Evolutionary conservation across 2,113 vertebrate genomes (phyloP).

Genomic region (Cranoglanis bouderius): DNA sequence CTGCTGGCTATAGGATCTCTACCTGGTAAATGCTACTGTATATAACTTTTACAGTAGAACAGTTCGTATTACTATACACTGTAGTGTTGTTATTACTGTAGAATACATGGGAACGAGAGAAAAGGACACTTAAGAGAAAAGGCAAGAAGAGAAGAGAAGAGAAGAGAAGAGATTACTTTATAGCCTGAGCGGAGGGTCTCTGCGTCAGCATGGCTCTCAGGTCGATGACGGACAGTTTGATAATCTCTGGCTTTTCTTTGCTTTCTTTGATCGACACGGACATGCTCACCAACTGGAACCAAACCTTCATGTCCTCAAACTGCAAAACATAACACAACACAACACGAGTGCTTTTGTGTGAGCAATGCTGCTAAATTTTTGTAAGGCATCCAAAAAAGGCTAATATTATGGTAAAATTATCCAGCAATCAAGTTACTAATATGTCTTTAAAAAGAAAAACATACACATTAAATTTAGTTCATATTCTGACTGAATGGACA

Average conservation of each 20-base stretch:
- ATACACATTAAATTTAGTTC: not conserved
- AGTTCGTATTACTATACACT: not conserved
- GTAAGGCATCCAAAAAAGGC: not conserved
- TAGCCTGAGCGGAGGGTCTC: slow-evolving; percentile 90
- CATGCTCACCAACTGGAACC: slow-evolving; percentile 86
- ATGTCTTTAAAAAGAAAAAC: not conserved
- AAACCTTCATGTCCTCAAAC: slow-evolving; percentile 93
- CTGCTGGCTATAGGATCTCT: not conserved
- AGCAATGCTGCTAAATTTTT: not conserved
- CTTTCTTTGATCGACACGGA: slow-evolving; percentile 84
- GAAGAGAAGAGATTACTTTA: slow-evolving; percentile 75
- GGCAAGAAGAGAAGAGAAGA: not conserved
- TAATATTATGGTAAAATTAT: not conserved
- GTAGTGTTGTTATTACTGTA: too few species aligned
- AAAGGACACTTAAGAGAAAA: not conserved
- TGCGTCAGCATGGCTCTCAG: slow-evolving; percentile 84
- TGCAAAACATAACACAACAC: slow-evolving; percentile 57
- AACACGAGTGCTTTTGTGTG: not conserved
- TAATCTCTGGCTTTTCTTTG: slow-evolving; percentile 78
- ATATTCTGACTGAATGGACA: not conserved
- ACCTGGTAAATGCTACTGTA: not conserved
- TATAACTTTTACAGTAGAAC: not conserved
- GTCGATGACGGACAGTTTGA: slow-evolving; percentile 84
- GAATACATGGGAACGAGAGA: not conserved
- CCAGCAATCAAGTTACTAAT: not conserved